These are phyloP conservation scores for Crax fasciolata DNA, from an alignment of 2,797 vertebrate genomes.

Conservation along the genomic window DNA sequence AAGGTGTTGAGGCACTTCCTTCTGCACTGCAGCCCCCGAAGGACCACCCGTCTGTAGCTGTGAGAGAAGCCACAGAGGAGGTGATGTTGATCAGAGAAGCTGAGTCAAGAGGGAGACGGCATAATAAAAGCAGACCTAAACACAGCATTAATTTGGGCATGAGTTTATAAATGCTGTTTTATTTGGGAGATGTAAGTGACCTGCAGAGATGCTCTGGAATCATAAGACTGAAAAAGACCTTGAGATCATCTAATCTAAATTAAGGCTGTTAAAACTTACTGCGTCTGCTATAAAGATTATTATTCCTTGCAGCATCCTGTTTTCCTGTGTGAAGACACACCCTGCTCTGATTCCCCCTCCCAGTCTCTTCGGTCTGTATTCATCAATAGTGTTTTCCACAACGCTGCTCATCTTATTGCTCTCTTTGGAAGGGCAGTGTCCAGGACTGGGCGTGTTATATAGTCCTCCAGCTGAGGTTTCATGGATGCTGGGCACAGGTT, in stretches of 20 bases:
- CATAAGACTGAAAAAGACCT: background rate
- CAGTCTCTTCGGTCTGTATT: background rate
- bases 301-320: constrained; percentile 68
- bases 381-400: background rate
- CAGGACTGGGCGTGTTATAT: background rate
- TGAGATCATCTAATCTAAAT: constrained; percentile 65
- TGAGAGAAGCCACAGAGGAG: background rate
- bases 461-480: background rate
- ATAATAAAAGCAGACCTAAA: background rate
- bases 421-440: background rate
- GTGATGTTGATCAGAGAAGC: background rate
- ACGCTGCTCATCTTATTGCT: background rate
- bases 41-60: background rate
- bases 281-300: constrained; percentile 58
- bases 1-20: background rate
- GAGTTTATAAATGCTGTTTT: constrained; percentile 2
- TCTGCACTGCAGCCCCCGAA: background rate
- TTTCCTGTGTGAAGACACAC: constrained; percentile 52
- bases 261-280: constrained; percentile 43
- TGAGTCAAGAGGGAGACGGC: background rate
- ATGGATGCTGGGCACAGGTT: background rate
- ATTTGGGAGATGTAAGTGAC: constrained; percentile 6
- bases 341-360: constrained; percentile 7
- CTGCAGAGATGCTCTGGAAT: background rate
- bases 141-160: background rate